Base-by-base conservation (phyloP, 2,113 vertebrate genomes). In the Tachycineta bicolor region DNA sequence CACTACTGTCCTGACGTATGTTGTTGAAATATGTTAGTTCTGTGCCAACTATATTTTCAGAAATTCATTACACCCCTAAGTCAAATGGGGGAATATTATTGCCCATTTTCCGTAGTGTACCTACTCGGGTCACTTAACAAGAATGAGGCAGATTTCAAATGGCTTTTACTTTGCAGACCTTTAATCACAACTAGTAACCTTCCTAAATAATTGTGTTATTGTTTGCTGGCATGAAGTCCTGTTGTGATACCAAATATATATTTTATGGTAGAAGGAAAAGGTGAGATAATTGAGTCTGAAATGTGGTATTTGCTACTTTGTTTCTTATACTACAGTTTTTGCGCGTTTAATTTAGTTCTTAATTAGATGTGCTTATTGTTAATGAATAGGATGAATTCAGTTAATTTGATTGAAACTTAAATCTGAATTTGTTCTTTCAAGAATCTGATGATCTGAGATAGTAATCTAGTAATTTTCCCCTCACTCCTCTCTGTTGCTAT, bases 401-500 rank as follows among this genome's bases (percentile, higher is more conserved):
- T 82, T 91, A 8, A 68, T 82, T 94, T 95, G 58, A 26, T 41
- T 87, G 69, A 83, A 81, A 56, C 37, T 50, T 13, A 50, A 68
- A 83, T 62, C 71, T 82, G 50, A 85, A 87, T 90, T 87, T 93
- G 34, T 83, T 91, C 46, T 71, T 73, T 85, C 21, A 58, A 68
- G 59, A 43, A 49, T 79, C 52, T 82, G 41, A 74, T 92, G 80
- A 85, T 81, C 50, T 69, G 49, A 87, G 60, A 71, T 65, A 75
- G 67, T 94, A 91, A 83, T 87, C 43, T 95, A 65, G 37, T 92
- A 56, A 50, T 78, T 94, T 93, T 53, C 22, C 7, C 65, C 24
- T 86, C 50, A 67, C 23, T 82, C 11, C 5, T 82, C 31, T 60
- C 46, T 82, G 95, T 96, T 95, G 77, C 96, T 87, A 84, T 97